Base-by-base conservation (phyloP, 1,140 invertebrate genomes). In the Camponotus vicinus region DNA sequence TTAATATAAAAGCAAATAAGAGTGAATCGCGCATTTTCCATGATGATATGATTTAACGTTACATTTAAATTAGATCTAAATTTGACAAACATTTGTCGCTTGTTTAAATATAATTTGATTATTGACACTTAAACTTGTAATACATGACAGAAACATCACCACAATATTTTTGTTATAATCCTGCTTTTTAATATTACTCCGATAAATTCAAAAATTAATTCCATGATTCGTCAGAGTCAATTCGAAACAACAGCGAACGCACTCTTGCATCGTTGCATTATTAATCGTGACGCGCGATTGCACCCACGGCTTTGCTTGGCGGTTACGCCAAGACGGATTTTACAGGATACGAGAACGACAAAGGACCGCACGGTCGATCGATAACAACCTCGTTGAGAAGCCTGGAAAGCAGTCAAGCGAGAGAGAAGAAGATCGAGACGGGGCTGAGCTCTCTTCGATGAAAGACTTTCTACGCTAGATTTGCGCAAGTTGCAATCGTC, bases 291-390 rank as follows among this genome's bases (percentile, higher is more conserved):
- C 27, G n/a, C 45, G 32, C 63, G 34, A 67, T 67, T 40, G n/a
- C 45, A 37, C 15, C 18, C 37, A 21, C 13, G 21, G n/a, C 18
- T 67, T 77, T 37, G 45, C 34, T 64, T 34, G 42, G n/a, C 6
- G 63, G 45, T 87, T 77, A 59, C 32, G 45, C 21, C 59, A 52
- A 75, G 64, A 57, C 21, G 55, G 69, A 88, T 89, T 88, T 89
- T 45, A 69, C n/a, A 75, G 52, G 80, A 88, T 85, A 82, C 67
- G 45, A 55, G 59, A 71, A 88, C 86, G 88, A 88, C 88, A 88
- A 89, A 88, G 37, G 80, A 57, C 42, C 34, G 59, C 32, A 52
- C 55, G 57, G n/a, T 79, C 88, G 82, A 88, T 89, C 88, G 88
- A 89, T 88, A 88, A 84, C 75, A 88, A 61, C 75, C 42, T 70